These are phyloP conservation scores for Phoenicopterus ruber DNA, from an alignment of 2,113 vertebrate species.

Conservation along the genomic window DNA sequence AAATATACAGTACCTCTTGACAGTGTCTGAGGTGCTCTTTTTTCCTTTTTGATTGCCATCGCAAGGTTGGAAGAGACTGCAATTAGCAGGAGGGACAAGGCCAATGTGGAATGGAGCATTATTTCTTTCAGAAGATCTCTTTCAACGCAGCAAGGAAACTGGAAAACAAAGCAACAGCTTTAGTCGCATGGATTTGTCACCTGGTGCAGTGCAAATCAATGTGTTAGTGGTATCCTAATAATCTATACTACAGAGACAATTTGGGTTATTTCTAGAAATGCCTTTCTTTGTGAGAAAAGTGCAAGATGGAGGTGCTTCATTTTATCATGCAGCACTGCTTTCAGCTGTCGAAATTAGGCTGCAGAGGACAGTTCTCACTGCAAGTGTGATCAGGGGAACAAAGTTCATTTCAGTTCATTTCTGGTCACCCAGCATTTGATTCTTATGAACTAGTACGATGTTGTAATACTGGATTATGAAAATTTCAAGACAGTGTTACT, in stretches of 20 bases:
- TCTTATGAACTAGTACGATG: not conserved
- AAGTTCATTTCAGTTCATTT: not conserved
- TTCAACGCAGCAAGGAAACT: not conserved
- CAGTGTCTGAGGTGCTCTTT: conserved; percentile 68
- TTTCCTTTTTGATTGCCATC: conserved; percentile 70
- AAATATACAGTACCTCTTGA: conserved; percentile 70
- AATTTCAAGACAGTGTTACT: not conserved
- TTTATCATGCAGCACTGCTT: not conserved
- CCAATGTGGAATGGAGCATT: conserved; percentile 47
- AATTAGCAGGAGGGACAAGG: conserved; percentile 57
- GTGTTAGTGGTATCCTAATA: not conserved
- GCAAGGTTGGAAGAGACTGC: conserved; percentile 68
- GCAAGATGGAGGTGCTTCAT: not conserved
- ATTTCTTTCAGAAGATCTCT: not conserved
- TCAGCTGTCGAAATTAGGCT: not conserved
- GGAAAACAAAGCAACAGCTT: not conserved
- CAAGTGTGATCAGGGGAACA: not conserved
- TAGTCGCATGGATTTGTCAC: not conserved
- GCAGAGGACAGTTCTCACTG: not conserved
- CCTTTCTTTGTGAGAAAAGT: not conserved
- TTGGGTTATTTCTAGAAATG: not conserved
- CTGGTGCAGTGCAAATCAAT: not conserved
- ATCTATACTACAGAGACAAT: not conserved
- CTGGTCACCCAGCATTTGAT: not conserved
- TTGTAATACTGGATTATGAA: not conserved